Evolutionary conservation across 2,113 vertebrate species (phyloP).

Genomic region (Triplophysa siluroides): DNA sequence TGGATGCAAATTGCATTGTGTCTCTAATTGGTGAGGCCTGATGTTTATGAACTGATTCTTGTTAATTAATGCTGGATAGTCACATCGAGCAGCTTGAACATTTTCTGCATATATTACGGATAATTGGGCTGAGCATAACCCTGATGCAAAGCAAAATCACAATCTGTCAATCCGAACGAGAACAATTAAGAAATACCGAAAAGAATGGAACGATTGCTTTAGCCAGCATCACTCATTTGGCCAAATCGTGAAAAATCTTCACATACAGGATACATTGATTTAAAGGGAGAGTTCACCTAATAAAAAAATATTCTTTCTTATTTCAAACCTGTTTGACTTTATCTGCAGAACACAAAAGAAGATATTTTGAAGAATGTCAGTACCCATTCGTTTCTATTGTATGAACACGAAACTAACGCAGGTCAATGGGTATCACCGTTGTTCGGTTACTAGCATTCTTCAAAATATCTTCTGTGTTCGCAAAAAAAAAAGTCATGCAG

Average conservation of each 20-base stretch:
- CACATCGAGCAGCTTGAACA: conserved; percentile 66
- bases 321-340: too few relatives aligned
- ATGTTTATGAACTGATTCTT: conserved; percentile 71
- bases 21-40: conserved; percentile 65
- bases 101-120: conserved; percentile 68
- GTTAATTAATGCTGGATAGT: conserved; percentile 72
- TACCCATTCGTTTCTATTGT: too few relatives aligned
- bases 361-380: too few relatives aligned
- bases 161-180: conserved; percentile 30
- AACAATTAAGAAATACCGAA: not conserved
- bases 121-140: conserved; percentile 61
- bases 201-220: conserved; percentile 1
- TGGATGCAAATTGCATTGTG: conserved; percentile 69
- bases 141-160: conserved; percentile 29
- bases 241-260: not conserved
- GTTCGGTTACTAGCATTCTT: too few relatives aligned
- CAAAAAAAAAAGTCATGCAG: too few relatives aligned
- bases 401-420: too few relatives aligned
- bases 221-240: not conserved
- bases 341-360: too few relatives aligned
- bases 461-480: too few relatives aligned
- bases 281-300: too few relatives aligned
- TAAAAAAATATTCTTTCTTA: too few relatives aligned
- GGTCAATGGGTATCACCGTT: too few relatives aligned
- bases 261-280: not conserved